Conservation (phyloP, 2,113 vertebrate genomes). For the Oxyruncus cristatus region DNA sequence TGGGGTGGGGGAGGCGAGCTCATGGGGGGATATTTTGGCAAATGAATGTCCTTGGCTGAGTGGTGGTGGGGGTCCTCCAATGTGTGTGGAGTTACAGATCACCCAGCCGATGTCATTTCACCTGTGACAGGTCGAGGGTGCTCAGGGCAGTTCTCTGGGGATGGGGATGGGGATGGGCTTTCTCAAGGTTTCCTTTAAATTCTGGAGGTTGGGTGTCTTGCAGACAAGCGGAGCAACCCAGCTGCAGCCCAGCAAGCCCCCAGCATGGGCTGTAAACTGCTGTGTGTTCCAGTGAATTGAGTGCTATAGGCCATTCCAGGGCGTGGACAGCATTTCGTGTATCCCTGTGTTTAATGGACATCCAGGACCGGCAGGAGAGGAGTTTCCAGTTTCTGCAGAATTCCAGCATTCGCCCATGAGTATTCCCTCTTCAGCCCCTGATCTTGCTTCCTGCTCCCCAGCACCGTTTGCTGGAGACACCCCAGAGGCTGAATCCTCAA, state of each 20-base stretch:
- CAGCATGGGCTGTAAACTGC: not conserved
- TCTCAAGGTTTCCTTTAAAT: not conserved
- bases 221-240: not conserved
- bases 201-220: not conserved
- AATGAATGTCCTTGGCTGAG: not conserved
- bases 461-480: not conserved
- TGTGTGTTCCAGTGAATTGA: not conserved
- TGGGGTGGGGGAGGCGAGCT: not conserved
- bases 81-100: rapidly evolving
- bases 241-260: not conserved
- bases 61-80: not conserved
- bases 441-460: not conserved
- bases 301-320: not conserved
- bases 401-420: not conserved
- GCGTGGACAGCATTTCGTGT: not conserved
- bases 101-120: not conserved
- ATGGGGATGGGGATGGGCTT: not conserved
- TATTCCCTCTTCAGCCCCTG: not conserved
- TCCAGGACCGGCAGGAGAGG: not conserved
- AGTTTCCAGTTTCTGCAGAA: not conserved
- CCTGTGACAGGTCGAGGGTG: rapidly evolving
- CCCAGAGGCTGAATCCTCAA: not conserved
- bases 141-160: not conserved
- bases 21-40: not conserved
- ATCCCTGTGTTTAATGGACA: not conserved